phyloP scores from a whole-genome alignment of 2,888 invertebrate species.

The Belgica antarctica region DNA sequence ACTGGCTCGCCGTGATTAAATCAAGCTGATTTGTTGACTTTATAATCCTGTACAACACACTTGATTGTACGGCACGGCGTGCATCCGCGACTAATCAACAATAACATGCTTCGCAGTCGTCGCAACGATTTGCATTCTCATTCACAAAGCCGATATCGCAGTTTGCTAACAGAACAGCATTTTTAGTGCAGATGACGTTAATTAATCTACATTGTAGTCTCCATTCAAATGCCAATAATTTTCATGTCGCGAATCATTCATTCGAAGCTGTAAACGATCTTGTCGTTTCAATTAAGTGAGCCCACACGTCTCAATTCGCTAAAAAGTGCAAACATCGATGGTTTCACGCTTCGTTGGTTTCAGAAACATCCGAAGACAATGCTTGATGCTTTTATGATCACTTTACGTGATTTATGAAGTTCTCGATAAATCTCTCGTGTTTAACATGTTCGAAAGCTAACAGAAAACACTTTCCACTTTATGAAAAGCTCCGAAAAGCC shows the following conservation, averaged over 20 bases:
- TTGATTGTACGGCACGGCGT: not conserved
- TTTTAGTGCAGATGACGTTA: not conserved
- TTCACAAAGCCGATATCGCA: not conserved
- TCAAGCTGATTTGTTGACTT: not conserved
- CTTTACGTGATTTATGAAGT: not conserved
- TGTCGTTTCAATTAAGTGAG: constrained; percentile 10
- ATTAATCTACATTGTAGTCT: constrained; percentile 8
- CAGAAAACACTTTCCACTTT: no score
- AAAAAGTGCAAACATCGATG: not conserved
- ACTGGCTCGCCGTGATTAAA: not conserved
- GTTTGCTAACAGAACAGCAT: not conserved
- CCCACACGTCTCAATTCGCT: constrained; percentile 14
- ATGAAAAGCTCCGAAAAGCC: not conserved
- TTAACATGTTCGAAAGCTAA: not conserved
- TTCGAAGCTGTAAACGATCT: constrained; percentile 17
- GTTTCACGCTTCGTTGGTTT: not conserved
- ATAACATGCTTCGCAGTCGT: constrained; percentile 14
- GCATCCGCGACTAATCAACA: constrained; percentile 38
- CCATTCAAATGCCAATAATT: constrained; percentile 35
- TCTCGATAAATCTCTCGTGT: constrained; percentile 6
- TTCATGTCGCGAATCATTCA: constrained; percentile 16
- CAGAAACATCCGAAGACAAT: not conserved
- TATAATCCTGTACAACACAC: not conserved
- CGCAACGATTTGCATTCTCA: not conserved
- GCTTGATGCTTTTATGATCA: not conserved